Evolutionary conservation across 2,113 vertebrate species (phyloP).

Genomic region (Corvus cornix): DNA sequence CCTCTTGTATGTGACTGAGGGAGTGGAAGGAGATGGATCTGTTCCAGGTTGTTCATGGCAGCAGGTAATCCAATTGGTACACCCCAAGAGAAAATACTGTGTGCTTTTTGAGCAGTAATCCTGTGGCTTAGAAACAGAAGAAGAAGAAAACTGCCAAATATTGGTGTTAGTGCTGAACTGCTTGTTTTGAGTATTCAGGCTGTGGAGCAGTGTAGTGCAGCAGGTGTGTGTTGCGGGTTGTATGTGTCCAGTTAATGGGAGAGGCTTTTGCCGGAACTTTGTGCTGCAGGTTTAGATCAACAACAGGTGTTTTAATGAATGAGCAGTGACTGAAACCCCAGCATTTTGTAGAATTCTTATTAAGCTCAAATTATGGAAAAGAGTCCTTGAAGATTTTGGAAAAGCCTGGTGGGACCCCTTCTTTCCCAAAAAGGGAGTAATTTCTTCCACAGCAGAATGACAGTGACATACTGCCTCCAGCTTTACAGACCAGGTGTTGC

Average conservation of each 20-base stretch:
- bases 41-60: background rate
- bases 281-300: background rate
- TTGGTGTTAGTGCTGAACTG: background rate
- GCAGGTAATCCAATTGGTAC: background rate
- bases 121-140: background rate
- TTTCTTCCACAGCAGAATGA: background rate
- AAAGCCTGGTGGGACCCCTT: background rate
- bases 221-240: background rate
- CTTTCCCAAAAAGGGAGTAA: background rate
- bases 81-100: background rate
- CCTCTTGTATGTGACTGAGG: background rate
- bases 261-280: background rate
- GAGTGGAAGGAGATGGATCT: background rate
- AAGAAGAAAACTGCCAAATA: background rate
- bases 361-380: background rate
- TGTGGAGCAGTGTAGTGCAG: background rate
- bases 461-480: no score
- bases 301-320: background rate
- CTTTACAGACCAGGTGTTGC: background rate
- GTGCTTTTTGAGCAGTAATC: background rate
- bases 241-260: no score
- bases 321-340: background rate
- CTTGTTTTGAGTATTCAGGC: background rate
- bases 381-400: background rate
- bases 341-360: background rate